These are phyloP conservation scores for Apamea monoglypha DNA, from an alignment of 2,888 invertebrate genomes.

Conservation along the genomic window DNA sequence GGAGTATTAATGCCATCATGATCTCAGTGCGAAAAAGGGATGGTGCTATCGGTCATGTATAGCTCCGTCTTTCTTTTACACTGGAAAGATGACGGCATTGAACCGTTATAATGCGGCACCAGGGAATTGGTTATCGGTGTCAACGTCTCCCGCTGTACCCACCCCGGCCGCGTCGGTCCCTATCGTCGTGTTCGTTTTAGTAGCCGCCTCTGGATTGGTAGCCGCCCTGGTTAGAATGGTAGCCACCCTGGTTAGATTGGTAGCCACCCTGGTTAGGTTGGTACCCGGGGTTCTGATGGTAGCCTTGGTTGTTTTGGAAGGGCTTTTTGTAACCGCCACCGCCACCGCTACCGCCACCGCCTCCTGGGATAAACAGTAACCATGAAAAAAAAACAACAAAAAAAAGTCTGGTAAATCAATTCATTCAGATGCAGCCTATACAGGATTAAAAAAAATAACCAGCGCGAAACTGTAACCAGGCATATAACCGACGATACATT, in stretches of 20 bases:
- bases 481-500: no score
- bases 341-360: neutral
- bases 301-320: conserved; percentile 70
- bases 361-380: neutral
- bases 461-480: no score
- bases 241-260: conserved; percentile 58
- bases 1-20: neutral
- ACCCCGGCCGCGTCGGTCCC: conserved; percentile 77
- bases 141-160: conserved; percentile 79
- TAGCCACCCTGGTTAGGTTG: conserved; percentile 63
- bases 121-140: conserved; percentile 24
- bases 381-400: no score
- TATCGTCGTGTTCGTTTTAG: conserved; percentile 86
- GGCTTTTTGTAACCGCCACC: conserved; percentile 58
- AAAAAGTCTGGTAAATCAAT: no score
- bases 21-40: neutral
- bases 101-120: neutral
- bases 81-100: neutral
- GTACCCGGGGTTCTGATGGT: conserved; percentile 70
- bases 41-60: neutral
- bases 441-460: no score
- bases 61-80: neutral
- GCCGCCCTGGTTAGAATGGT: conserved; percentile 53
- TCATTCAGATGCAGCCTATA: no score
- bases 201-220: conserved; percentile 73